Percentiles rank a stretch among this genome's conserved stretches.
Conservation (phyloP, 1,140 invertebrate genomes). For the Magallana ariakensis region DNA sequence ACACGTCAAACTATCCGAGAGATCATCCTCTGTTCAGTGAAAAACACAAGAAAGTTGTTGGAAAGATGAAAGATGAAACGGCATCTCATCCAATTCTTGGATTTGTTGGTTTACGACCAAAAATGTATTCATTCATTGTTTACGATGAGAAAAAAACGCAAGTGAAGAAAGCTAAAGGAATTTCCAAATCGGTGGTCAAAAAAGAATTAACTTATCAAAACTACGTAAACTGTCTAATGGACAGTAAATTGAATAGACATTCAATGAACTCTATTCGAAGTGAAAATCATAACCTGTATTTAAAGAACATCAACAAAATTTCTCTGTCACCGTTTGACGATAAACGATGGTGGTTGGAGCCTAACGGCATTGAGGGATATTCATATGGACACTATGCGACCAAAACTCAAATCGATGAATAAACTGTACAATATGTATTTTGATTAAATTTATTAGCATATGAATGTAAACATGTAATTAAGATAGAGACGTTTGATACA, state of each 20-base stretch:
- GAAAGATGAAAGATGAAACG: conserved; percentile 81
- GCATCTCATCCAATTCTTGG: conserved; percentile 45
- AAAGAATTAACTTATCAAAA: no score
- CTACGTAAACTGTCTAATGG: conserved; percentile 23
- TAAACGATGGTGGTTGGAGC: conserved; percentile 16
- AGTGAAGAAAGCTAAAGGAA: no score
- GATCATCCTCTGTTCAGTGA: conserved; percentile 59
- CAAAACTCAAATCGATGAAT: no score
- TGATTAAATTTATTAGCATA: no score
- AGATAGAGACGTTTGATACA: no score
- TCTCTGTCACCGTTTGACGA: conserved; percentile 34
- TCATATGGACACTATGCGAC: no score
- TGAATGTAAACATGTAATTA: no score
- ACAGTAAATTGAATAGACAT: neutral
- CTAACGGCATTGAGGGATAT: neutral
- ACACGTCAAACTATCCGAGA: conserved; percentile 64
- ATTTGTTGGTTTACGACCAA: conserved; percentile 47
- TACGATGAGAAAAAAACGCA: neutral
- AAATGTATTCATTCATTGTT: conserved; percentile 46
- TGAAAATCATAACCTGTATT: conserved; percentile 18
- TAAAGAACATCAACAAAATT: conserved; percentile 35
- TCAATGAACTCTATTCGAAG: conserved; percentile 31
- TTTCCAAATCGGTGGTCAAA: no score
- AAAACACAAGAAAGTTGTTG: conserved; percentile 80
- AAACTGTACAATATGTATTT: no score